Evolutionary conservation across 2,797 vertebrate species (phyloP).

Genomic region (Anolis apletophallus): DNA sequence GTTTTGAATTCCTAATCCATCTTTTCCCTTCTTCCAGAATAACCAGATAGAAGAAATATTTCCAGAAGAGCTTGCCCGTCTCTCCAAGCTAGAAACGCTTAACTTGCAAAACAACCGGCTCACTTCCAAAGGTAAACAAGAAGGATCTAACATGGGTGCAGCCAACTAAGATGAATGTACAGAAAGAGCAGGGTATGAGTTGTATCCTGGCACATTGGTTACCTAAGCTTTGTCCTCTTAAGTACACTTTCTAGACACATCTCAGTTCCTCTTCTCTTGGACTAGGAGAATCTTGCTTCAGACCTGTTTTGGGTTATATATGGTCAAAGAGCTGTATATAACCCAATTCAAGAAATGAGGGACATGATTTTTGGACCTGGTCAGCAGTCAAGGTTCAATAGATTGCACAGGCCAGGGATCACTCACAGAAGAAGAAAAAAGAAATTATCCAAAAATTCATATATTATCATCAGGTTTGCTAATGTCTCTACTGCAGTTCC

Average conservation of each 20-base stretch:
- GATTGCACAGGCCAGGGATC: neutral
- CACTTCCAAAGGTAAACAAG: constrained; percentile 87
- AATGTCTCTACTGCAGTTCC: too few species aligned
- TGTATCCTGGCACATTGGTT: neutral
- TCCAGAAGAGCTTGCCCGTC: constrained; percentile 86
- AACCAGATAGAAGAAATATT: constrained; percentile 93
- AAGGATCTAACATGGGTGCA: neutral
- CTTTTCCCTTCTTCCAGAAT: constrained; percentile 81
- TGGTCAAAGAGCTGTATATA: neutral
- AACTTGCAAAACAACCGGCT: constrained; percentile 98
- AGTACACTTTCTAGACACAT: neutral
- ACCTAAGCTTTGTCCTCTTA: neutral
- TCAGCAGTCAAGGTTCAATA: neutral
- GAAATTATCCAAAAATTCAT: neutral
- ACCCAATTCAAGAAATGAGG: neutral
- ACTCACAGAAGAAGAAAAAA: constrained; percentile 33
- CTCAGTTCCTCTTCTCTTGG: neutral
- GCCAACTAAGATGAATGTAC: neutral
- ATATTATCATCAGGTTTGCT: neutral
- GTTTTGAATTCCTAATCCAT: constrained; percentile 61
- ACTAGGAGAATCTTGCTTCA: neutral
- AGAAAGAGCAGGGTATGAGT: neutral
- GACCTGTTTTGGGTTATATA: too few species aligned
- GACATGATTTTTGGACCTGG: neutral
- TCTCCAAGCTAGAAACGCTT: constrained; percentile 91